A percentile compares a stretch with the other conserved stretches of the same genome.
These are phyloP conservation scores for Caenorhabditis zanzibari DNA, from an alignment of 2,888 invertebrate genomes.

Conservation along the genomic window DNA sequence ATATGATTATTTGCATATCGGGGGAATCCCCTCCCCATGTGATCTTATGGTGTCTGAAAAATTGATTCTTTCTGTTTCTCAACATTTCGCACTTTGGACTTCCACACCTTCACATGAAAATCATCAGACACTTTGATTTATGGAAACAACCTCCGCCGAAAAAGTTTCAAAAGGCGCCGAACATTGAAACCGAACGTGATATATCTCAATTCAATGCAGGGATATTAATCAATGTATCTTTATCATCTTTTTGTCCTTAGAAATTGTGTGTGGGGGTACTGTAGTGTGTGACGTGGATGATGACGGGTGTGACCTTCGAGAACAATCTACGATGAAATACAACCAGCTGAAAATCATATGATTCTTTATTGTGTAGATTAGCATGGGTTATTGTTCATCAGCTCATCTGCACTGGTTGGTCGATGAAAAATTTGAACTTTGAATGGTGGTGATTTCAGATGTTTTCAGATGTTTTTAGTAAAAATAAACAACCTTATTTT, in stretches of 20 bases:
- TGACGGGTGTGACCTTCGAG: constrained; percentile 9
- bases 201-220: constrained; percentile 2
- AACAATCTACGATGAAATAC: neutral
- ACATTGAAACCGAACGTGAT: constrained; percentile 34
- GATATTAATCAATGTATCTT: neutral
- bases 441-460: neutral
- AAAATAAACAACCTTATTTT: neutral
- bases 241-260: neutral
- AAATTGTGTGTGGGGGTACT: neutral
- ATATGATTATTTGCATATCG: neutral
- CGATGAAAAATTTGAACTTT: constrained; percentile 10
- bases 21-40: neutral
- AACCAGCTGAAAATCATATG: constrained; percentile 31
- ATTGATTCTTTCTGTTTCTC: neutral
- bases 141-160: neutral
- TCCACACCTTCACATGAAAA: constrained; percentile 7
- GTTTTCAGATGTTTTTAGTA: neutral
- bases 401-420: neutral
- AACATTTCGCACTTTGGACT: constrained; percentile 35
- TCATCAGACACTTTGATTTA: neutral
- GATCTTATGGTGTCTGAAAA: neutral
- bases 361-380: neutral
- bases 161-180: constrained; percentile 3
- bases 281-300: constrained; percentile 25
- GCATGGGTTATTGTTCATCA: neutral